Evolutionary conservation across 2,797 vertebrate genomes (phyloP), one percentile per base, ranked within the genome.

Genomic region (Acipenser oxyrinchus): DNA sequence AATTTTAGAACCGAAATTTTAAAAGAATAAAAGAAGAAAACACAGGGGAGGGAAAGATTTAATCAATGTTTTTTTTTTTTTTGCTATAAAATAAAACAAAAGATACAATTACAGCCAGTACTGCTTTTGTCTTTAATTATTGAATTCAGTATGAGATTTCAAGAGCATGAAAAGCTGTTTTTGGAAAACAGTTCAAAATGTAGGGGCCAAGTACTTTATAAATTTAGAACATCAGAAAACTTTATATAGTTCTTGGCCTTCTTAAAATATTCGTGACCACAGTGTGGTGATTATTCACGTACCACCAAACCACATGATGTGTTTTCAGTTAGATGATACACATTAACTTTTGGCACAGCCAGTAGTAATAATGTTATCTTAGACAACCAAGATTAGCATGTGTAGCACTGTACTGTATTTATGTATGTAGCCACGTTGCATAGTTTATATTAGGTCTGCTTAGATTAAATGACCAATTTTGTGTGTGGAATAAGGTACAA

Each of bases 71-170:
- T 23, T 23, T 23, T 23, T 37, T 37, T 3, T 37, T 18, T 18
- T 18, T 18, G 15, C 23, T 37, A 37, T 37, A 37, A 37, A 37
- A 37, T 37, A 37, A 37, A 37, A 37, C 23, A 37, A 37, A 37
- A 37, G 23, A 37, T 67, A 64, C 76, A 78, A 81, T 77, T 75
- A 74, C 69, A 81, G 60, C 72, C 71, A 77, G 79, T 76, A 75
- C 64, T n/a, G 18, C 67, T 60, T 48, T 50, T 61, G 59, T 71
- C 70, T 71, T 65, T 66, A 72, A 77, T 75, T 75, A 79, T 74
- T 48, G 77, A 77, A 76, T 48, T 10, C 7, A 37, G 57, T 15
- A 48, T 60, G 15, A 60, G 6, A 60, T 60, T 50, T 72, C 69
- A 71, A 63, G 61, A 68, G 71, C 70, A 69, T 59, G 51, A 74